Conservation (phyloP, 2,888 invertebrate genomes). For the Empis stercorea region DNA sequence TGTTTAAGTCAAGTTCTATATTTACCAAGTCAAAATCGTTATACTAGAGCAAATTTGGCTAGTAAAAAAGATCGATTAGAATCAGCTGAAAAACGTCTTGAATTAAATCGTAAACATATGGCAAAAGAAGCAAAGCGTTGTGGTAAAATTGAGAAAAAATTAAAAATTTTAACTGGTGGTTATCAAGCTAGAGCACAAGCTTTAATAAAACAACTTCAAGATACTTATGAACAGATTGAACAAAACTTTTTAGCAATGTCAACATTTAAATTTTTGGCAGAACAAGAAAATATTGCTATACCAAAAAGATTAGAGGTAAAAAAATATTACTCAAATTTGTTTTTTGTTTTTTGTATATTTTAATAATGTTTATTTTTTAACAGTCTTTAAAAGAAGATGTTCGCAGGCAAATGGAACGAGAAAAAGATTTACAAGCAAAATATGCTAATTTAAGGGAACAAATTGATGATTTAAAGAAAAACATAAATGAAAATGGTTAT, state of each 20-base stretch:
- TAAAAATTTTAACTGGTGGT: slow-evolving; percentile 88
- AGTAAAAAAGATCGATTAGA: slow-evolving; percentile 94
- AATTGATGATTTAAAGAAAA: slow-evolving; percentile 34
- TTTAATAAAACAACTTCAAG: slow-evolving; percentile 74
- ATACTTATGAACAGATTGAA: slow-evolving; percentile 80
- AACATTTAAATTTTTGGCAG: slow-evolving; percentile 79
- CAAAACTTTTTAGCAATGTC: slow-evolving; percentile 78
- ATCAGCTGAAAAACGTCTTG: slow-evolving; percentile 80
- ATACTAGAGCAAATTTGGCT: slow-evolving; percentile 87
- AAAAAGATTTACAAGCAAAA: slow-evolving; percentile 71
- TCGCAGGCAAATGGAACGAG: slow-evolving; percentile 79
- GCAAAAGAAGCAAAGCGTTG: slow-evolving; percentile 92
- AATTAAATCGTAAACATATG: slow-evolving; percentile 92
- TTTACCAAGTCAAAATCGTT: slow-evolving; percentile 81
- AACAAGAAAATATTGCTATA: slow-evolving; percentile 81
- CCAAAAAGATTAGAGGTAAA: slow-evolving; percentile 75
- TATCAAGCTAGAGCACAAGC: slow-evolving; percentile 74
- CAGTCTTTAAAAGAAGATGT: slow-evolving; percentile 85
- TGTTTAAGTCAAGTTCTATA: slow-evolving; percentile 86
- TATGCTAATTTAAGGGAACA: slow-evolving; percentile 64
- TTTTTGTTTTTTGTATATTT: no score
- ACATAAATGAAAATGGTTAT: no score
- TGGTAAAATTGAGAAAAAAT: slow-evolving; percentile 94
- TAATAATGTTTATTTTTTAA: slow-evolving; percentile 17
- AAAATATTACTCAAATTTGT: no score